A percentile compares a stretch with the other conserved stretches of the same genome.
phyloP scores from a whole-genome alignment of 2,797 vertebrate genomes.

The Podargus strigoides region DNA sequence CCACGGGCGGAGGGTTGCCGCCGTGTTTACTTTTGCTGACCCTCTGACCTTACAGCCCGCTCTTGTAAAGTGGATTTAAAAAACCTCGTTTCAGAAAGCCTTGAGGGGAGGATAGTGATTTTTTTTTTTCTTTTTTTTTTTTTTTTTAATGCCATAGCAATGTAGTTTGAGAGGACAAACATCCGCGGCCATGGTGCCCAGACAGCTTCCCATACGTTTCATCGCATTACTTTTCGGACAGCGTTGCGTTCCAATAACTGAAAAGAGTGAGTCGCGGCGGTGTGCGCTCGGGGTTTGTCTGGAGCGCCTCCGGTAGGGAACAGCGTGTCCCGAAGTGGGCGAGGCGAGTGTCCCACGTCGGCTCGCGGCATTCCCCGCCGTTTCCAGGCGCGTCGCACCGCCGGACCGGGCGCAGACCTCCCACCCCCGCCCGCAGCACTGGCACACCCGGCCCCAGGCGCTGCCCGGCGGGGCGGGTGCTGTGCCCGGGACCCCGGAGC shows the following conservation, averaged over 20 bases:
- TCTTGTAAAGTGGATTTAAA: neutral
- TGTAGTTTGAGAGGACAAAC: neutral
- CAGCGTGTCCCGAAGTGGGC: fast-evolving
- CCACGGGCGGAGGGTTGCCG: neutral
- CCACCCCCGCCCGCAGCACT: neutral
- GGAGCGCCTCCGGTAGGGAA: neutral
- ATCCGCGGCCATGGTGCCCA: fast-evolving
- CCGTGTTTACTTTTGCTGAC: neutral
- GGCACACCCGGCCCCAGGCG: neutral
- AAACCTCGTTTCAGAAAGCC: neutral
- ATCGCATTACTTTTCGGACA: neutral
- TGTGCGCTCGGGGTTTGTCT: no score
- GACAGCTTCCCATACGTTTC: neutral
- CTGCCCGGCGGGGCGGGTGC: neutral
- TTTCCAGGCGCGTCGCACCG: fast-evolving
- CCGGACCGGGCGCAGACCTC: neutral
- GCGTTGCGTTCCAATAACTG: fast-evolving
- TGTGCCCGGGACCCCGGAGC: neutral
- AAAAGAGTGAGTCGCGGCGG: no score
- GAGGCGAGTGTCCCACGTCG: neutral
- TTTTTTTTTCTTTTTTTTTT: neutral
- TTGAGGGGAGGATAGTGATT: neutral
- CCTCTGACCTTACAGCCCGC: neutral
- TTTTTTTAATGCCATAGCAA: neutral
- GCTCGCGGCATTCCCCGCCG: neutral